Evolutionary conservation across 2,113 vertebrate species (phyloP).

Genomic region (Mus musculus): GRCm39 chr7:51268001-51268500

Average conservation of each 20-base stretch:
- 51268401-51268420: not conserved
- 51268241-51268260: not conserved
- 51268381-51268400: not conserved
- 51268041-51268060: not conserved
- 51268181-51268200: not conserved
- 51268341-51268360: not conserved
- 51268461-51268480: not conserved
- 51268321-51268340: not conserved
- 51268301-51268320: not conserved
- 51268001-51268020: not conserved
- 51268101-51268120: not conserved
- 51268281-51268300: not conserved
- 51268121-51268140: not conserved
- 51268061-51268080: conserved; percentile 34
- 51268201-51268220: not conserved
- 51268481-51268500: conserved; percentile 11
- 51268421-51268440: not conserved
- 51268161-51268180: not conserved
- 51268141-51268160: not conserved
- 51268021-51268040: not conserved
- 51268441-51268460: not conserved
- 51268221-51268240: not conserved
- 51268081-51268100: not conserved
- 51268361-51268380: not conserved
- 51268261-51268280: not conserved